phyloP scores from a whole-genome alignment of 1,140 invertebrate genomes.

The Pogonus chalceus region DNA sequence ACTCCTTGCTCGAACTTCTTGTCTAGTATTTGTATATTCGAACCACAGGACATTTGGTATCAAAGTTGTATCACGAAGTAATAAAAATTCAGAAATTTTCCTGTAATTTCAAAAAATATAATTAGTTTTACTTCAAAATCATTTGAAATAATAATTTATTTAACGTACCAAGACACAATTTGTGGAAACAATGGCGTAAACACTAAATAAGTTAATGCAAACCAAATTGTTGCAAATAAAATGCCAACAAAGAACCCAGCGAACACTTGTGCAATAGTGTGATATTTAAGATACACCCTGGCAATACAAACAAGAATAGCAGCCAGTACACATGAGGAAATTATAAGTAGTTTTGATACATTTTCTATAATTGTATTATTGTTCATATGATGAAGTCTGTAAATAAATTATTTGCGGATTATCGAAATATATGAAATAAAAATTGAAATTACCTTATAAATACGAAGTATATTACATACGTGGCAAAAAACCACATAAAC shows the following conservation, averaged over 20 bases:
- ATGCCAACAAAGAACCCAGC: constrained; percentile 52
- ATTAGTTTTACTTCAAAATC: constrained; percentile 8
- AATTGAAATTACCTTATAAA: constrained; percentile 61
- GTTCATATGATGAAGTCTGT: constrained; percentile 69
- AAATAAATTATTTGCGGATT: constrained; percentile 20
- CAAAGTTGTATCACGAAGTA: constrained; percentile 79
- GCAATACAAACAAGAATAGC: constrained; percentile 56
- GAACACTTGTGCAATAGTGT: constrained; percentile 72
- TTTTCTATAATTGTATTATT: constrained; percentile 65
- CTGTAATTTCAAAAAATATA: constrained; percentile 49
- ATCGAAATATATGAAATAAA: constrained; percentile 5
- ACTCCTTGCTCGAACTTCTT: constrained; percentile 67
- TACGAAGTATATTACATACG: constrained; percentile 77
- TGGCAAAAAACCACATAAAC: constrained; percentile 87
- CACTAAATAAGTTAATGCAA: constrained; percentile 60
- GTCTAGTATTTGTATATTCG: constrained; percentile 80
- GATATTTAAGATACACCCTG: constrained; percentile 78
- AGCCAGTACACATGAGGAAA: constrained; percentile 47
- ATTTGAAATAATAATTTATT: not conserved
- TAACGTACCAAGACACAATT: constrained; percentile 72
- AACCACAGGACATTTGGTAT: constrained; percentile 94
- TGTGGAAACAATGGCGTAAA: constrained; percentile 79
- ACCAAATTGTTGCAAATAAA: constrained; percentile 42
- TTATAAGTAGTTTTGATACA: constrained; percentile 58
- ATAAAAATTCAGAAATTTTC: constrained; percentile 75